Percentiles rank a stretch among this genome's conserved stretches.
Evolutionary conservation across 2,113 vertebrate species (phyloP).

Genomic region (Geococcyx californianus): DNA sequence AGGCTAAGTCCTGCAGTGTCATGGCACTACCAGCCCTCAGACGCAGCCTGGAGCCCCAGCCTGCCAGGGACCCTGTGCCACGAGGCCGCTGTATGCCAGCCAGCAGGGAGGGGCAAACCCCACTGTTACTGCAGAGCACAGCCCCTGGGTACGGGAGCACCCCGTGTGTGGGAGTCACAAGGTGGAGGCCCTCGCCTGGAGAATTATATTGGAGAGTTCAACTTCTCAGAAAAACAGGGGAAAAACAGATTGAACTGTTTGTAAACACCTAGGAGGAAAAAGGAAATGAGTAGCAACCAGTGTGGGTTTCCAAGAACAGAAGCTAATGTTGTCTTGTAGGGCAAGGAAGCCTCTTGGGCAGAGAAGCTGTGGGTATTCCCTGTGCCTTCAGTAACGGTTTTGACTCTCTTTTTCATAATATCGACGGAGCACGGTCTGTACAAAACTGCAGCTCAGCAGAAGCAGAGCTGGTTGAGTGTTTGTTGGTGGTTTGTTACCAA

Average conservation of each 20-base stretch:
- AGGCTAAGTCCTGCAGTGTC: not conserved
- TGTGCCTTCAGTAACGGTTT: not conserved
- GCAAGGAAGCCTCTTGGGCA: not conserved
- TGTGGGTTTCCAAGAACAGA: not conserved
- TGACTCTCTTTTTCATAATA: not conserved
- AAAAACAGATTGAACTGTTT: not conserved
- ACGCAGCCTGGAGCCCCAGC: not conserved
- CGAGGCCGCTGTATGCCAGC: not conserved
- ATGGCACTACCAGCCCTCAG: not conserved
- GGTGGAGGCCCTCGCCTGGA: not conserved
- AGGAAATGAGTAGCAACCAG: not conserved
- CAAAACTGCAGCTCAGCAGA: not conserved
- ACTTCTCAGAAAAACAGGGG: not conserved
- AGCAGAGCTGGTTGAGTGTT: not conserved
- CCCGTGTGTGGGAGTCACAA: not conserved
- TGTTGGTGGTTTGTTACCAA: not conserved
- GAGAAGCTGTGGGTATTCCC: not conserved
- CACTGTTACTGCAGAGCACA: not conserved
- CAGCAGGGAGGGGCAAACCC: rapidly evolving
- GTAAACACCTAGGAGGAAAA: not conserved
- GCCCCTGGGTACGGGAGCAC: rapidly evolving
- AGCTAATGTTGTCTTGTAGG: not conserved
- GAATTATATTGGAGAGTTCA: not conserved
- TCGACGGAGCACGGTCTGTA: not conserved
- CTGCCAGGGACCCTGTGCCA: not conserved